Conservation (phyloP, 2,888 invertebrate genomes). For the Aspidiotus destructor region DNA sequence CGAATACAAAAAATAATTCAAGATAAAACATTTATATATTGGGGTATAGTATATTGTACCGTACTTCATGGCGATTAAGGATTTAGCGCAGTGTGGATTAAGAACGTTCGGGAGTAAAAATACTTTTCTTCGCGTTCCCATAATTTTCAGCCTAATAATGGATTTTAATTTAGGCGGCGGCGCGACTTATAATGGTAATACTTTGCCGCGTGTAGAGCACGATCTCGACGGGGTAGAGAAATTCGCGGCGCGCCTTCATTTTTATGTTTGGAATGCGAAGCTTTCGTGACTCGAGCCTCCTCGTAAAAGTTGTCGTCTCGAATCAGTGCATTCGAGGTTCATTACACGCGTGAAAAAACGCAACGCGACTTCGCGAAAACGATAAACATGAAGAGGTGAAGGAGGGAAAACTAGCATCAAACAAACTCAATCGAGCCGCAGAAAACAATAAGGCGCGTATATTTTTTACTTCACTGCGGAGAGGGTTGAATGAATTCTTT, state of each 20-base stretch:
- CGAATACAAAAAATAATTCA: no score
- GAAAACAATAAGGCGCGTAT: not conserved
- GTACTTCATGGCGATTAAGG: no score
- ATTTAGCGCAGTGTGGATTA: no score
- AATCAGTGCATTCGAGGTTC: not conserved
- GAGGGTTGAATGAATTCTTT: not conserved
- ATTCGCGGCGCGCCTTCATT: not conserved
- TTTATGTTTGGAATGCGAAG: slow-evolving; percentile 4
- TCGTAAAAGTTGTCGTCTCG: not conserved
- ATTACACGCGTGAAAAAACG: slow-evolving; percentile 2
- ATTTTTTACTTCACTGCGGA: not conserved
- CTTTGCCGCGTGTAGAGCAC: not conserved
- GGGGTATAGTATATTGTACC: no score
- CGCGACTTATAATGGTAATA: no score
- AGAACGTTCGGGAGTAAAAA: no score
- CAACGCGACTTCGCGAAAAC: not conserved
- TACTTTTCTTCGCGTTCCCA: no score
- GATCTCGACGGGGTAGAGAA: not conserved
- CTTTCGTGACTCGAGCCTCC: not conserved
- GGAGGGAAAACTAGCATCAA: not conserved
- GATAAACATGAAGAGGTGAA: not conserved
- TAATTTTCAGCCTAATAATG: no score
- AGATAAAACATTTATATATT: no score
- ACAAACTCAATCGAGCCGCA: not conserved
- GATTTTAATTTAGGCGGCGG: no score